Evolutionary conservation across 2,797 vertebrate species (phyloP).

Genomic region (Ctenosaura bakeri): DNA sequence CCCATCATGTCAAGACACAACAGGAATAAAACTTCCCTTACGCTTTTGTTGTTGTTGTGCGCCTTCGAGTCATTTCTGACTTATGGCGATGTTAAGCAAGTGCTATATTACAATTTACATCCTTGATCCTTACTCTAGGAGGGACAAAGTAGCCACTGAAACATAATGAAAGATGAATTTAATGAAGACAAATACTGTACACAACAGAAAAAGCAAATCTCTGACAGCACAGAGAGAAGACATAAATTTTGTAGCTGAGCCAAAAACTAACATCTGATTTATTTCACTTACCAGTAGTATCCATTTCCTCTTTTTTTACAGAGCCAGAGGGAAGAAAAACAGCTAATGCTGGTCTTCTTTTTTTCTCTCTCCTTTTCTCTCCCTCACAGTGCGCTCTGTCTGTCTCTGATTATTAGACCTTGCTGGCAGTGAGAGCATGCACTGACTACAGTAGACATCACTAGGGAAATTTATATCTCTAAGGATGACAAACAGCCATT

Average conservation of each 20-base stretch:
- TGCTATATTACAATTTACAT: constrained; percentile 16
- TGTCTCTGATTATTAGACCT: constrained; percentile 80
- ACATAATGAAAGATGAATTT: constrained; percentile 61
- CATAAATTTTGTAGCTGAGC: constrained; percentile 49
- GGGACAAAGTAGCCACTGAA: constrained; percentile 27
- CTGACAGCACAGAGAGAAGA: constrained; percentile 63
- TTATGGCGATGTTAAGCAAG: too few species aligned
- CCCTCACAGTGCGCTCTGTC: constrained; percentile 76
- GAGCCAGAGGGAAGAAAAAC: constrained; percentile 74
- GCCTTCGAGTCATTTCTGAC: constrained; percentile 18
- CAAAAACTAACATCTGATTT: constrained; percentile 67
- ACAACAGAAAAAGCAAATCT: constrained; percentile 66
- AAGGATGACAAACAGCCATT: constrained; percentile 89
- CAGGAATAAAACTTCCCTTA: constrained; percentile 56
- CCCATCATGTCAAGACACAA: constrained; percentile 48
- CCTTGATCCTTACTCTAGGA: constrained; percentile 52
- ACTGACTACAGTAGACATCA: constrained; percentile 84
- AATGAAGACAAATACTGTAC: constrained; percentile 45
- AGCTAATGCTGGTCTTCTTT: constrained; percentile 70
- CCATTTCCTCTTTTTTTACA: constrained; percentile 86
- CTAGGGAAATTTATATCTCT: constrained; percentile 86
- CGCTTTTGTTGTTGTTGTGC: neutral
- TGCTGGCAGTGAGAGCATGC: constrained; percentile 80
- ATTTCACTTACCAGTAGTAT: constrained; percentile 89
- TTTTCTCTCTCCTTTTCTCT: constrained; percentile 51